Conservation (phyloP, 1,140 invertebrate genomes). For the Asbolus verrucosus region DNA sequence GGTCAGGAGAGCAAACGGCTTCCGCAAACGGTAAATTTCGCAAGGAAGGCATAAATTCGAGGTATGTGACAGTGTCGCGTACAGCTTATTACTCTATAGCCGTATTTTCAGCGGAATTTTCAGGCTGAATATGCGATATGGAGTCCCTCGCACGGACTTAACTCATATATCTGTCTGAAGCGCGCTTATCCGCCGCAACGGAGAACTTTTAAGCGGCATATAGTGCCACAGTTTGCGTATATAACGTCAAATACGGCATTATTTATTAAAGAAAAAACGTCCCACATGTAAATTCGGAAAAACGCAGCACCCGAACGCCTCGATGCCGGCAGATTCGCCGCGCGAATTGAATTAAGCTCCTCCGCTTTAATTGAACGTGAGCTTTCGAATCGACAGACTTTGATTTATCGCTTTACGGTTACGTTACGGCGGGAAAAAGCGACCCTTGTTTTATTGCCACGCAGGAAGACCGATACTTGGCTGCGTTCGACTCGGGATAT, state of each 20-base stretch:
- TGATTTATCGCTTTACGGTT: slow-evolving; percentile 21
- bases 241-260: slow-evolving; percentile 52
- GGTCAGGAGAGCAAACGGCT: slow-evolving; percentile 1
- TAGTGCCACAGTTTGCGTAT: slow-evolving; percentile 53
- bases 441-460: slow-evolving; percentile 18
- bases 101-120: slow-evolving; percentile 50
- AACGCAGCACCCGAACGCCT: neutral
- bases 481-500: slow-evolving; percentile 13
- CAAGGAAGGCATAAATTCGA: slow-evolving; percentile 47
- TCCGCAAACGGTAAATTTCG: slow-evolving; percentile 8
- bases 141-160: slow-evolving; percentile 51
- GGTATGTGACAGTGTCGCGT: slow-evolving; percentile 51
- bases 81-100: slow-evolving; percentile 51
- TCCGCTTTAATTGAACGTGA: slow-evolving; percentile 33
- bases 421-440: slow-evolving; percentile 10
- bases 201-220: slow-evolving; percentile 54
- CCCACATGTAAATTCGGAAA: slow-evolving; percentile 8
- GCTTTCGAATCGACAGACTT: slow-evolving; percentile 32
- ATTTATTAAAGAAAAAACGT: slow-evolving; percentile 48
- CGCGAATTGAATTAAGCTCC: slow-evolving; percentile 27
- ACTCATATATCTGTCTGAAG: slow-evolving; percentile 55
- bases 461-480: neutral
- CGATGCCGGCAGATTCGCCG: neutral
- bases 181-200: slow-evolving; percentile 51
- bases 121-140: slow-evolving; percentile 51